Percentiles rank a stretch among this genome's conserved stretches.
These are phyloP conservation scores for Panzeria rudis DNA, from an alignment of 2,888 invertebrate genomes.

Conservation along the genomic window DNA sequence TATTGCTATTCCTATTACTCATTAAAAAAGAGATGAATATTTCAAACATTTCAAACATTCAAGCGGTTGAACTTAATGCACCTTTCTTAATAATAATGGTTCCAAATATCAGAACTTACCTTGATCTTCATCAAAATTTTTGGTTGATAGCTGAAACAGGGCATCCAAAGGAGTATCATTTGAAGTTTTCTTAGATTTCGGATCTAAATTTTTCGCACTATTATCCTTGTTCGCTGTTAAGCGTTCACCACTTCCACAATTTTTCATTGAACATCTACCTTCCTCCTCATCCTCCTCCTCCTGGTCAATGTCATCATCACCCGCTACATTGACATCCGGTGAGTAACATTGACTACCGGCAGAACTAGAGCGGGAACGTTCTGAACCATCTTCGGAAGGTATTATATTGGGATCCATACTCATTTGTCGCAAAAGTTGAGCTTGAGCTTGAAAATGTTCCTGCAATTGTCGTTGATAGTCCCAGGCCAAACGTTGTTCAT, in stretches of 20 bases:
- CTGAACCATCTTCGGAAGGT: slow-evolving; percentile 88
- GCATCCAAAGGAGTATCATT: slow-evolving; percentile 95
- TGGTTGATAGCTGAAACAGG: slow-evolving; percentile 98
- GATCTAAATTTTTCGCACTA: slow-evolving; percentile 73
- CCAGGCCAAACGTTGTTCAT: slow-evolving; percentile 87
- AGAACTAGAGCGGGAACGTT: slow-evolving; percentile 87
- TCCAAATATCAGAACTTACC: slow-evolving; percentile 85
- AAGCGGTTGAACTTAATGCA: too few relatives aligned
- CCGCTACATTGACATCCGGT: slow-evolving; percentile 85
- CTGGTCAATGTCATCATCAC: slow-evolving; percentile 74
- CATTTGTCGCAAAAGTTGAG: slow-evolving; percentile 85
- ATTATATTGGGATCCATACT: slow-evolving; percentile 83
- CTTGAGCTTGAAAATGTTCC: slow-evolving; percentile 84
- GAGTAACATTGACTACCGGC: slow-evolving; percentile 89
- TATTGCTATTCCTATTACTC: too few relatives aligned
- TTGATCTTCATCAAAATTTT: slow-evolving; percentile 96
- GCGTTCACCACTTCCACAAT: slow-evolving; percentile 25
- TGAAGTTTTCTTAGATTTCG: slow-evolving; percentile 75
- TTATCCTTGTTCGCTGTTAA: slow-evolving; percentile 4
- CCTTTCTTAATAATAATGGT: not conserved
- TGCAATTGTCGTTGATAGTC: slow-evolving; percentile 86
- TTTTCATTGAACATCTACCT: not conserved
- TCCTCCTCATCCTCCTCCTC: slow-evolving; percentile 59
- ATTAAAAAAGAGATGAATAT: too few relatives aligned
- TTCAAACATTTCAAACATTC: too few relatives aligned